Evolutionary conservation across 2,888 invertebrate genomes (phyloP).

Genomic region (Tetragonisca angustula): DNA sequence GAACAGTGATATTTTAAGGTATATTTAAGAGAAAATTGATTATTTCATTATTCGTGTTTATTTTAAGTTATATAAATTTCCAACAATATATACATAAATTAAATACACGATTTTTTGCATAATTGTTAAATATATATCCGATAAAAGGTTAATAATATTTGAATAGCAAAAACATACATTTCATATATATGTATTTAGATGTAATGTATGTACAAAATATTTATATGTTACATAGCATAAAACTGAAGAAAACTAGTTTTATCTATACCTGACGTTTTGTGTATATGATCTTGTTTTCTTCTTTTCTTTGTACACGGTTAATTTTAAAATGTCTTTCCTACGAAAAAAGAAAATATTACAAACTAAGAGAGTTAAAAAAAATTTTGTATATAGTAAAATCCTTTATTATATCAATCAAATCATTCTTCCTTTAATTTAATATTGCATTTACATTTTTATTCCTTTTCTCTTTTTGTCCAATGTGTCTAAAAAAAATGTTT

Average conservation of each 20-base stretch:
- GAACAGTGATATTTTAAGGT: background rate
- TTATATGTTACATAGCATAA: slow-evolving; percentile 41
- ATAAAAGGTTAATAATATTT: slow-evolving; percentile 42
- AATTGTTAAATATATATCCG: slow-evolving; percentile 39
- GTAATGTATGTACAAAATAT: slow-evolving; percentile 53
- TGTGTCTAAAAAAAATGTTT: slow-evolving; percentile 26
- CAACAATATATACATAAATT: slow-evolving; percentile 57
- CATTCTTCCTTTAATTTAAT: slow-evolving; percentile 18
- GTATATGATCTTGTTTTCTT: background rate
- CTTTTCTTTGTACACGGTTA: slow-evolving; percentile 32
- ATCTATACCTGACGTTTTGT: slow-evolving; percentile 27
- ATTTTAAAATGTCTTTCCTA: slow-evolving; percentile 9
- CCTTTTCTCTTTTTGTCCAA: slow-evolving; percentile 5
- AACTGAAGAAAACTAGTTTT: slow-evolving; percentile 36
- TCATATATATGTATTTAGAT: slow-evolving; percentile 29
- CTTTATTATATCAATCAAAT: slow-evolving; percentile 34
- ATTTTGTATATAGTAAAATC: slow-evolving; percentile 29
- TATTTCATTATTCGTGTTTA: slow-evolving; percentile 42
- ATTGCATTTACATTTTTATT: slow-evolving; percentile 42
- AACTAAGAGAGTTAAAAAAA: slow-evolving; percentile 45
- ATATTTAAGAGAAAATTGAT: slow-evolving; percentile 5
- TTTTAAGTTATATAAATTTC: slow-evolving; percentile 59
- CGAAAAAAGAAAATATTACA: slow-evolving; percentile 33
- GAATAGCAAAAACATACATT: slow-evolving; percentile 36
- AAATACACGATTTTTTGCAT: slow-evolving; percentile 55